Base-by-base conservation (phyloP, 1,140 invertebrate species). In the Galendromus occidentalis region DNA sequence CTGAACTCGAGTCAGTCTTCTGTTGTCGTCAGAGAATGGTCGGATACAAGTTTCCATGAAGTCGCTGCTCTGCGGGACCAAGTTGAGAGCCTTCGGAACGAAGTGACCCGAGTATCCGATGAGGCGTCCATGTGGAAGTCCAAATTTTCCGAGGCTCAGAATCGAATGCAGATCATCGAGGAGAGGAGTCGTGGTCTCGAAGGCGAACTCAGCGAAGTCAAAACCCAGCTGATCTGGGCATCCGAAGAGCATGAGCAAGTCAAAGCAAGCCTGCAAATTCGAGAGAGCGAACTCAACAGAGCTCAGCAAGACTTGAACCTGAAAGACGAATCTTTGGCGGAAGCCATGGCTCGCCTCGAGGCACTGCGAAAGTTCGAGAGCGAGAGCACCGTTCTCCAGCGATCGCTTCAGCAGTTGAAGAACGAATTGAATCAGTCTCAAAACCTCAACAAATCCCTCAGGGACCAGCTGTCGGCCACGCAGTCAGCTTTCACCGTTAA, bases 191-290 rank as follows among this genome's bases (percentile, higher is more conserved):
- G 51, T 22, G 51, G 51, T 22, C 14, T 59, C 25, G 51, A 59
- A 25, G 51, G 51, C 51, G 51, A 59, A 59, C 51, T 59, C 14
- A 59, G 51, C 25, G 51, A 59, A 22, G 51, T 59, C 25, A 59
- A 59, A 25, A 59, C 51, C 14, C 51, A 59, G 22, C 22, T 59
- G 51, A 59, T 59, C 14, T 59, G 51, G 51, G 22, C 51, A 1
- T 59, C 51, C 25, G 51, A 59, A 59, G 51, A 59, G 51, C 51
- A 59, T 22, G 51, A 59, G 20, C 51, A 59, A 22, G 51, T 59
- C 14, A 25, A 33, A 17, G 51, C 25, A 1, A 59, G 9, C 2
- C 22, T 59, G 33, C 51, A 59, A 22, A 25, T 33, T 2, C 51
- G 51, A 17, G 51, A 59, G 22, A 59, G 51, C 25, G 51, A 59